These are phyloP conservation scores for Andrena bicolor DNA, from an alignment of 2,888 invertebrate genomes.

Conservation along the genomic window DNA sequence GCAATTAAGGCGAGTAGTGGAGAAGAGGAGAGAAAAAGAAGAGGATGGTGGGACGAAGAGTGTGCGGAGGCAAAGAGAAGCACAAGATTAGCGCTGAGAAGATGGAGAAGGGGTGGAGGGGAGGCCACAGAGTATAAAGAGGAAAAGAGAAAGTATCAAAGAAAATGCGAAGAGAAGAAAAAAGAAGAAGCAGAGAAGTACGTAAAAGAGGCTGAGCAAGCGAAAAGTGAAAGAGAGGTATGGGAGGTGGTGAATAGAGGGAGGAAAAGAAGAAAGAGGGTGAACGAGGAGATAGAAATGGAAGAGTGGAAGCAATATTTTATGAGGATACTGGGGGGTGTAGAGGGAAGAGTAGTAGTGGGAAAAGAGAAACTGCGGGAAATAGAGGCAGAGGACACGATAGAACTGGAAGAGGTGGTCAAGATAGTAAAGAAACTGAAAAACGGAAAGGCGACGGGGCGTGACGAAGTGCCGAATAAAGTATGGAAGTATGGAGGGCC, in stretches of 20 bases:
- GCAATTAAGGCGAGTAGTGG: neutral
- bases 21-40: neutral
- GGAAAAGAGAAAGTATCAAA: too few relatives aligned
- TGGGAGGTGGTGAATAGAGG: too few relatives aligned
- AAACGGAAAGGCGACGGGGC: neutral
- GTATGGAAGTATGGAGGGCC: slow-evolving; percentile 2
- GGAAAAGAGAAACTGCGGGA: neutral
- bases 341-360: neutral
- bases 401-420: neutral
- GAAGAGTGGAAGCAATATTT: neutral
- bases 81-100: neutral
- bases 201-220: neutral
- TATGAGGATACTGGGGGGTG: neutral
- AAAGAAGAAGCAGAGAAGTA: neutral
- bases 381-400: neutral
- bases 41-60: neutral
- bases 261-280: too few relatives aligned
- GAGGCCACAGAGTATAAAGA: neutral
- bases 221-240: too few relatives aligned
- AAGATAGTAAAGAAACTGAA: neutral
- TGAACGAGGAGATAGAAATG: too few relatives aligned
- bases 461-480: neutral
- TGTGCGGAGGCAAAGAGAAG: neutral
- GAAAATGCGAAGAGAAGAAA: neutral
- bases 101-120: neutral